A percentile compares a stretch with the other conserved stretches of the same genome.
Conservation (phyloP, 1,140 invertebrate species). For the Hormaphis cornu region DNA sequence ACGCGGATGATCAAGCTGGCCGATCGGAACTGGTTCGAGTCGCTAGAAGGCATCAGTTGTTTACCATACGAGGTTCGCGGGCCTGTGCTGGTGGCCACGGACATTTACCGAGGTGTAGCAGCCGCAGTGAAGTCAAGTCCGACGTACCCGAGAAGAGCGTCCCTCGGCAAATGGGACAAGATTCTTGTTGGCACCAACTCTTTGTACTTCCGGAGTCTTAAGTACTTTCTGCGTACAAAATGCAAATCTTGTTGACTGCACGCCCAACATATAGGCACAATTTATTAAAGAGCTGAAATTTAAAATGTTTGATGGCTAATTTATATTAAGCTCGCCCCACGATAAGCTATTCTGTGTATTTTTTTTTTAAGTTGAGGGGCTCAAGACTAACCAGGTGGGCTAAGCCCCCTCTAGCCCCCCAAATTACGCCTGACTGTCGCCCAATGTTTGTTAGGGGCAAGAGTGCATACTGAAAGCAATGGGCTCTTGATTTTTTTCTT, state of each 20-base stretch:
- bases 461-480: too few relatives aligned
- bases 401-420: too few relatives aligned
- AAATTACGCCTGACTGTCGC: too few relatives aligned
- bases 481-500: too few relatives aligned
- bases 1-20: neutral
- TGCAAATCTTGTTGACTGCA: neutral
- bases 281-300: too few relatives aligned
- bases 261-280: too few relatives aligned
- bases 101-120: conserved; percentile 1
- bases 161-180: neutral
- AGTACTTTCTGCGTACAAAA: neutral
- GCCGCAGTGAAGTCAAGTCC: neutral
- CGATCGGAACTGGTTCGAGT: neutral
- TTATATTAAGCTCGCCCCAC: too few relatives aligned
- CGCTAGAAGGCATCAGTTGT: neutral
- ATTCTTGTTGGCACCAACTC: neutral
- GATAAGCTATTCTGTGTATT: too few relatives aligned
- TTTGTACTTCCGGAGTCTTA: neutral
- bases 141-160: conserved; percentile 2
- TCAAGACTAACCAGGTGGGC: too few relatives aligned
- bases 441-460: too few relatives aligned
- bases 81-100: conserved; percentile 7
- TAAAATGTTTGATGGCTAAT: too few relatives aligned
- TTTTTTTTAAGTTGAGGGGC: too few relatives aligned
- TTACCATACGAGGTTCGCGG: conserved; percentile 16